phyloP scores from a whole-genome alignment of 2,797 vertebrate species.

The Cuculus canorus region DNA sequence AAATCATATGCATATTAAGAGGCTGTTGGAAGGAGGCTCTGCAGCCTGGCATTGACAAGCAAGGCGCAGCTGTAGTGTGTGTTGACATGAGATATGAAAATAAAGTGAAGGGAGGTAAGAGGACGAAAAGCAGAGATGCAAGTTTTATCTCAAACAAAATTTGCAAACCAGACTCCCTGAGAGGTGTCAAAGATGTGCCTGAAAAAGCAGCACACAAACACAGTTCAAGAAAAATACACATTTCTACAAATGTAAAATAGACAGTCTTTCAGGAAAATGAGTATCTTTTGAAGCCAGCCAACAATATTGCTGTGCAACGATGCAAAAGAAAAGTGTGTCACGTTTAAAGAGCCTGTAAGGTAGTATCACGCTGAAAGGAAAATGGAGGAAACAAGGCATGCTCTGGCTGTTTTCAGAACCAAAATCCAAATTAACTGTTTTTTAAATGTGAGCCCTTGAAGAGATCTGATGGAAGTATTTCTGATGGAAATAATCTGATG shows the following conservation, averaged over 20 bases:
- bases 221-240: slow-evolving; percentile 18
- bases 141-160: background rate
- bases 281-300: background rate
- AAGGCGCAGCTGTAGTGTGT: background rate
- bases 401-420: background rate
- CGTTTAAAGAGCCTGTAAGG: background rate
- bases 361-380: background rate
- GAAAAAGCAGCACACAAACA: background rate
- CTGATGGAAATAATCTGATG: too few relatives aligned
- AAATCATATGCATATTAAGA: background rate
- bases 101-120: background rate
- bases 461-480: background rate
- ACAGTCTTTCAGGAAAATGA: slow-evolving; percentile 8
- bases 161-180: background rate
- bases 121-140: background rate
- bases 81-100: background rate
- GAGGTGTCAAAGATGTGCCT: background rate
- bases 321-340: background rate
- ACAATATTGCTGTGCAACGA: background rate
- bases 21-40: background rate
- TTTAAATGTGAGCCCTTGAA: background rate
- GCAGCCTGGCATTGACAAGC: slow-evolving; percentile 1
- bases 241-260: slow-evolving; percentile 25
- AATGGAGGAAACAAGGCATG: background rate
- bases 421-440: background rate